Evolutionary conservation across 2,888 invertebrate genomes (phyloP), one percentile per base, ranked within the genome.

Genomic region (Drosophila limbata): DNA sequence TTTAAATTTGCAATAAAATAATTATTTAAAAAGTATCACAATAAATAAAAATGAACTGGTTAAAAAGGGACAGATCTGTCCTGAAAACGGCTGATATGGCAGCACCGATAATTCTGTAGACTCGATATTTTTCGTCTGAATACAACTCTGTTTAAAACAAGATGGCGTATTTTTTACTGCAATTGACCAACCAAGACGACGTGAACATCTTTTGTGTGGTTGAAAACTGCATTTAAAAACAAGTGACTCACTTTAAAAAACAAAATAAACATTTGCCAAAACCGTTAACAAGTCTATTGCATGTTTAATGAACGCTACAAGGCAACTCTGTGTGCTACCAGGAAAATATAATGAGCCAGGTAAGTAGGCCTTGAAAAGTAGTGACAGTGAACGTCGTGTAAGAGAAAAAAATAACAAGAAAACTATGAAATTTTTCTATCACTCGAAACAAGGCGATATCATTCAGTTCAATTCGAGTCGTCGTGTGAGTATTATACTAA

Each of bases 301-400:
- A 86, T 90, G 88, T 91, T 92, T 92, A 91, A 92, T 92, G 91
- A 89, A 85, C 91, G 89, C 90, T 84, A 82, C 67, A 90, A 89
- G 81, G 88, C 90, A 90, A 91, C 88, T 79, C 45, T 73, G 76
- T 82, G 85, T 90, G 82, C 86, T 85, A 85, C 86, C 75, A 89
- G 88, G 86, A 91, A 90, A 88, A 90, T 92, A 92, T 90, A 90
- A 92, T 92, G 92, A 92, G 90, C 90, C 92, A 92, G 92, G 92
- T 92, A 90, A 92, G 84, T 87, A 81, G 88, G 85, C 85, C 88
- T 86, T 86, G 69, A 77, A 83, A 73, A 73, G 67, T 79, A 81
- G 82, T 83, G 84, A 80, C 78, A 68, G 84, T 84, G 84, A 86
- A 84, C 79, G 73, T 81, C 81, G 79, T 69, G 80, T 79, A 77